Evolutionary conservation across 2,888 invertebrate genomes (phyloP), one percentile per base, ranked within the genome.

Genomic region (Trissolcus japonicus): DNA sequence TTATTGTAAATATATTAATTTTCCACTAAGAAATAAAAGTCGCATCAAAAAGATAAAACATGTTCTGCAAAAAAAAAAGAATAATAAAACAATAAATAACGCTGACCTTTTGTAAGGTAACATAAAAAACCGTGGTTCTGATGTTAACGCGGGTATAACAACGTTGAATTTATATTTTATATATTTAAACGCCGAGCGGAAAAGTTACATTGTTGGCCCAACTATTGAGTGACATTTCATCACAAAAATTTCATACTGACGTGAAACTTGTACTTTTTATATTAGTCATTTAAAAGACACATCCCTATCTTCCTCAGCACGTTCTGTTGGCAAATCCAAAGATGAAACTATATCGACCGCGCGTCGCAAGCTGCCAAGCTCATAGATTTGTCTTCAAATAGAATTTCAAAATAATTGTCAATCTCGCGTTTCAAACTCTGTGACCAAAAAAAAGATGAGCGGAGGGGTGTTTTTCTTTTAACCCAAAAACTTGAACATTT

Each of bases 361-460:
- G 17, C 56, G 41, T 14, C 16, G n/a, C 35, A 17, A 21, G 40
- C 57, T 62, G 71, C 56, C 62, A 71, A 62, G 56, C 51, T 71
- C 40, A 21, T 29, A 56, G 19, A 57, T 62, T 69, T 61, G 43
- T 54, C 60, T 68, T 67, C 60, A 54, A 68, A 60, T 60, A 60
- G 54, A 68, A 54, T 54, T 54, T 60, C 48, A 60, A 48, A 68
- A 25, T 25, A 25, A 57, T 57, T 66, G 57, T 50, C 56, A 25
- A 9, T 11, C 35, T 19, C 61, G 11, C 25, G 25, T 2, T 14
- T 50, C 40, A 25, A 51, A 21, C 14, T n/a, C 29, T 59, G 4
- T 4, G 48, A 46, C 13, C 14, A 59, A 13, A 46, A 59, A 46
- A 19, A 55, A 29, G 29, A 21, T 2, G 21, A 55, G 41, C 16